Percentiles rank a stretch among this genome's conserved stretches.
Evolutionary conservation across 2,888 invertebrate genomes (phyloP).

Genomic region (Choristoneura rosaceana): DNA sequence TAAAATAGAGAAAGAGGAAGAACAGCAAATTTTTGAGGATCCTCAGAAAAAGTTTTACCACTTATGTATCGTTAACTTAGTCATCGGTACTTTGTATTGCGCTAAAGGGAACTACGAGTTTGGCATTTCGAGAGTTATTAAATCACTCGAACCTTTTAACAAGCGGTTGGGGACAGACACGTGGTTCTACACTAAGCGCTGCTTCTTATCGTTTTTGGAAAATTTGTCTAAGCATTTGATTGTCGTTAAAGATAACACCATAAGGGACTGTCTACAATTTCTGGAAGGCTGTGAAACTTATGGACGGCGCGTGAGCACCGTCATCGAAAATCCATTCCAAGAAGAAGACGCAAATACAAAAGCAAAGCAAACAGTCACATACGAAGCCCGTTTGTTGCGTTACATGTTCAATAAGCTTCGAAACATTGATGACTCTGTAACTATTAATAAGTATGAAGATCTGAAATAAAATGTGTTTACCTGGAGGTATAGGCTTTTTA

Average conservation of each 20-base stretch:
- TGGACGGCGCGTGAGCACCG: constrained; percentile 93
- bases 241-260: constrained; percentile 93
- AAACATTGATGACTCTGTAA: constrained; percentile 82
- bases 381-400: constrained; percentile 94
- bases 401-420: constrained; percentile 90
- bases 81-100: constrained; percentile 99
- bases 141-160: constrained; percentile 97
- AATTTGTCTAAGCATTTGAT: constrained; percentile 96
- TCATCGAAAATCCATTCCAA: constrained; percentile 93
- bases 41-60: constrained; percentile 98
- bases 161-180: constrained; percentile 99
- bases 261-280: constrained; percentile 95
- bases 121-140: constrained; percentile 98
- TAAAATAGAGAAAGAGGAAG: constrained; percentile 99
- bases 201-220: constrained; percentile 96
- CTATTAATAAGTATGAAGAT: constrained; percentile 83
- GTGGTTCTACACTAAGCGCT: constrained; percentile 99
- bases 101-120: constrained; percentile 99
- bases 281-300: constrained; percentile 95
- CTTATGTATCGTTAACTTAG: constrained; percentile 98
- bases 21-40: constrained; percentile 95
- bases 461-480: constrained; percentile 75
- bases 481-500: constrained; percentile 73
- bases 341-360: constrained; percentile 88
- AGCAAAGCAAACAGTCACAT: constrained; percentile 96